Base-by-base conservation (phyloP, 2,888 invertebrate genomes). In the Fabriciana adippe region DNA sequence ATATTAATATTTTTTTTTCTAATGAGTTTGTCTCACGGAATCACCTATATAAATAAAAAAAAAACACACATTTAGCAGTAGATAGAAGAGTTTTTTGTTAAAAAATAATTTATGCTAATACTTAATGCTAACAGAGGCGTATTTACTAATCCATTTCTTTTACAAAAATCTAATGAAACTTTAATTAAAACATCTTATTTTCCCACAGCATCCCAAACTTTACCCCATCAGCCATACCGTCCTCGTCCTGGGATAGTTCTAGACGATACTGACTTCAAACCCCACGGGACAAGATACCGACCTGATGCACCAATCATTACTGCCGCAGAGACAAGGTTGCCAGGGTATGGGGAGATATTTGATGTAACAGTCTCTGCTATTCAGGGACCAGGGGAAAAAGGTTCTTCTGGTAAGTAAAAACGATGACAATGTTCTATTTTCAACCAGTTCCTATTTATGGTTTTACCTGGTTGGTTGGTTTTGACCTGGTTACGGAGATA, bases 281-380 rank as follows among this genome's bases (percentile, higher is more conserved):
- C 96, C 0, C 95, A 94, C 31, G 94, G 94, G 0, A 86, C 92
- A 1, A 79, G 93, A 76, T 74, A 85, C 56, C 83, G 79, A 14
- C 75, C 77, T 0, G 93, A 82, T 56, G 87, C 86, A 0, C 84
- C 93, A 47, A 87, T 93, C 6, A 93, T 94, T 64, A 92, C 93
- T 0, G 94, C 94, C 0, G 78, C 82, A 0, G 86, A 87, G 59
- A 81, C 82, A 79, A 89, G 81, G 54, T 84, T 76, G 54, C 92
- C 83, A 0, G 89, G 87, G 0, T 95, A 95, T 78, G 96, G 96
- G 11, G 97, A 97, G 83, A 96, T 97, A 66, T 97, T 97, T 78
- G 97, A 97, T 78, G 96, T 97, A 0, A 97, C 97, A 0, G 96
- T 97, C 0, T 97, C 97, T 0, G 97, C 97, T 1, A 95, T 97